phyloP scores from a whole-genome alignment of 2,113 vertebrate species.

The Crotalus viridis region DNA sequence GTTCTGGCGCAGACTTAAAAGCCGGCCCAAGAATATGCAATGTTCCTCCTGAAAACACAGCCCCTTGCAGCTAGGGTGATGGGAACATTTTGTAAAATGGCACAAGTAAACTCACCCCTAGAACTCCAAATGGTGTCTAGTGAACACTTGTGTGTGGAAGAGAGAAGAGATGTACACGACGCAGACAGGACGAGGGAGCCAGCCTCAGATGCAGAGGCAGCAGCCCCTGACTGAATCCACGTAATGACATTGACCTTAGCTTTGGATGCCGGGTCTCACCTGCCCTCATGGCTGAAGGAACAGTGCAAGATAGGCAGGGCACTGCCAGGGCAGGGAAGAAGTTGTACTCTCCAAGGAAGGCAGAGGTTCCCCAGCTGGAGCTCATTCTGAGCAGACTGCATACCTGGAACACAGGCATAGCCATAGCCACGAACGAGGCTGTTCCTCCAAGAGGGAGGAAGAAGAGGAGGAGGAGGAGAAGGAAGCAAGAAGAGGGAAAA shows the following conservation, averaged over 20 bases:
- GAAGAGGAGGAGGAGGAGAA: slow-evolving; percentile 26
- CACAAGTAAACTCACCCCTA: slow-evolving; percentile 2
- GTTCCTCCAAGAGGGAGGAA: slow-evolving; percentile 47
- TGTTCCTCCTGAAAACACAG: neutral
- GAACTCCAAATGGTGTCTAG: slow-evolving; percentile 10
- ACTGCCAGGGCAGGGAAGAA: slow-evolving; percentile 64
- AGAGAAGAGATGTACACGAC: slow-evolving; percentile 48
- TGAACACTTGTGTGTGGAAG: slow-evolving; percentile 19
- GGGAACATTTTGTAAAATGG: neutral
- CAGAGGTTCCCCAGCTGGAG: slow-evolving; percentile 40
- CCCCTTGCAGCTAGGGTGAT: no score
- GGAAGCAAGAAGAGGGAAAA: slow-evolving; percentile 48
- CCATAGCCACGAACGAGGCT: slow-evolving; percentile 44
- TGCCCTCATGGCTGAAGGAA: slow-evolving; percentile 61
- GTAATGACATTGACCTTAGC: slow-evolving; percentile 56
- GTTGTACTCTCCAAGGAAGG: slow-evolving; percentile 49
- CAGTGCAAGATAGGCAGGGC: slow-evolving; percentile 50
- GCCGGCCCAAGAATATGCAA: neutral
- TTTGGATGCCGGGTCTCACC: slow-evolving; percentile 56
- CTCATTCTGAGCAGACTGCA: slow-evolving; percentile 56
- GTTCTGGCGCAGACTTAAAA: neutral
- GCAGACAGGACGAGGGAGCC: slow-evolving; percentile 75
- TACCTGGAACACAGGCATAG: slow-evolving; percentile 57
- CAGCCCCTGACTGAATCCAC: slow-evolving; percentile 62
- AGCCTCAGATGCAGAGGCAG: slow-evolving; percentile 73